Evolutionary conservation across 2,113 vertebrate genomes (phyloP), one percentile per base, ranked within the genome.

Genomic region (Rissa tridactyla): DNA sequence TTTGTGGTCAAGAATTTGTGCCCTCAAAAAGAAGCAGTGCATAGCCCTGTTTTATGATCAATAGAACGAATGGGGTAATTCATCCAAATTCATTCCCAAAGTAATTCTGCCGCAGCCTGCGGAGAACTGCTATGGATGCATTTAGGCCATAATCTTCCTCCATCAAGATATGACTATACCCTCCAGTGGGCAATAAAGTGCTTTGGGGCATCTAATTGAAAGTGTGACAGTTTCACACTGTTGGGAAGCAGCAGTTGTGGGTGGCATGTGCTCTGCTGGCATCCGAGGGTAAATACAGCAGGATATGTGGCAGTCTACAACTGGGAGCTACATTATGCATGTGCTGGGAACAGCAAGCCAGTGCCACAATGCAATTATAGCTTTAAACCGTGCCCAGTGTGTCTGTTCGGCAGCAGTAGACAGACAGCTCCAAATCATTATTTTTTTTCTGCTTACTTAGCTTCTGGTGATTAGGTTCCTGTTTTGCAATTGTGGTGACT

Each of bases 151-250:
- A 94, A 95, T 96, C 86, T 96, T 82, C 91, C 70, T 64, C 46
- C 86, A 95, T 89, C 81, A 92, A 95, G 94, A 95, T 91, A 96
- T 94, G 94, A 85, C 89, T 96, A 70, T 62, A 86, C 44, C 84
- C 96, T 97, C 84, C 88, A 94, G 95, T 92, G 94, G 92, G 86
- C 91, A 65, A 95, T 95, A 96, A 97, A 95, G 89, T 95, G 94
- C 92, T 95, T 94, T 97, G 95, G 97, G 96, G 86, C 94, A 96
- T 92, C 97, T 96, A 92, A 96, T 95, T 97, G 90, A 96, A 97
- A 96, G 86, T 93, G 88, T 94, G 93, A 95, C 92, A 92, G 94
- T 95, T 96, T 93, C 96, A 93, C 86, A 80, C 84, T 88, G 93
- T 72, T 94, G 91, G 90, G 90, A 94, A 97, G 70, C 83, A 86